Evolutionary conservation across 2,888 invertebrate species (phyloP).

Genomic region (Autographa gamma): DNA sequence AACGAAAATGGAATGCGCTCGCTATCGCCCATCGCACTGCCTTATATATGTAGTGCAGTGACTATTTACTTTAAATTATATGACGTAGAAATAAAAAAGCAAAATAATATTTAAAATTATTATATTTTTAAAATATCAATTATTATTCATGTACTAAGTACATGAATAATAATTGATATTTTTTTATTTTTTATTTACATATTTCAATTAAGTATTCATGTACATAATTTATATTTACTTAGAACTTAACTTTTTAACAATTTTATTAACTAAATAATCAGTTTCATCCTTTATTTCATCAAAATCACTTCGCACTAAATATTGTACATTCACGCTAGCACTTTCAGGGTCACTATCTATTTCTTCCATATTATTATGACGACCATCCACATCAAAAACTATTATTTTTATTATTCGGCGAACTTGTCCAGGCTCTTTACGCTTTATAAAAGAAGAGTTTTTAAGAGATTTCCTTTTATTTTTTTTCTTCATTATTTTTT

Average conservation of each 20-base stretch:
- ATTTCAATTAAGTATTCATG: no score
- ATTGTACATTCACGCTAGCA: background rate
- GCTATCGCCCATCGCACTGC: no score
- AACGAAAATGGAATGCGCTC: no score
- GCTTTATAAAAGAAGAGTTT: background rate
- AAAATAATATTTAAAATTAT: no score
- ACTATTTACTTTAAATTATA: no score
- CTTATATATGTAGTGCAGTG: no score
- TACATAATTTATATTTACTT: no score
- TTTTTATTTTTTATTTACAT: no score
- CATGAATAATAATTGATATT: no score
- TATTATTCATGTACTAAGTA: background rate
- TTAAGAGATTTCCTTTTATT: background rate
- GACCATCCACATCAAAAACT: background rate
- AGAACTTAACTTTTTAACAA: background rate
- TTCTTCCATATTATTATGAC: background rate
- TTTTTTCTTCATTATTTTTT: background rate
- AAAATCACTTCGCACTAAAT: background rate
- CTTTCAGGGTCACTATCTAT: background rate
- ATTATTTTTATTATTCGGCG: background rate
- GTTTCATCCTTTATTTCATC: background rate
- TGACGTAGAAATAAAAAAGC: no score
- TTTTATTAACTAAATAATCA: no score
- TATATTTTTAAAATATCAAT: no score
- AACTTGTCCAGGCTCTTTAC: conserved; percentile 2